Base-by-base conservation (phyloP, 2,113 vertebrate species). In the Rhadina sibilatrix region DNA sequence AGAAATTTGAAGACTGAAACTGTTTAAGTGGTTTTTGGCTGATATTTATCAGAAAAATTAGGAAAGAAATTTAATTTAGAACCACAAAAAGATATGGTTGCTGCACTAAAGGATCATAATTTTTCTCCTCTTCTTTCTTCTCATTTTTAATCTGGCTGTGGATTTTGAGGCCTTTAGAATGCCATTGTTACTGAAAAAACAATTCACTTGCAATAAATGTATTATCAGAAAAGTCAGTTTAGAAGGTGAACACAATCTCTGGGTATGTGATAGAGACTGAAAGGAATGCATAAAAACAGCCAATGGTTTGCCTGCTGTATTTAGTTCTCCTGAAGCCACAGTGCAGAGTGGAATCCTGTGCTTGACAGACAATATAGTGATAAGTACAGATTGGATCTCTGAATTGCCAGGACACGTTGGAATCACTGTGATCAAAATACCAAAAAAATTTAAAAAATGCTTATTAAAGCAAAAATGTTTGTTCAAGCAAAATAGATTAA, bases 1-100 rank as follows among this genome's bases (percentile, higher is more conserved):
- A 87, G 35, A 87, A 90, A 92, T 35, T 65, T 56, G 63, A 95
- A 91, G 16, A 24, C 49, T 79, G 37, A 82, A 72, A 57, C 5
- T 12, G 1, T n/a, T 93, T 72, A 91, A 88, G 75, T 13, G 4
- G 7, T 5, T 71, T 75, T 21, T 78, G 38, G 6, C 6, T 79
- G 85, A 91, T 72, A 42, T 2, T 64, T 89, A 91, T 54, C 77
- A 83, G 44, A 65, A 94, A 96, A 90, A 95, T 83, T 87, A 83
- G 15, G 23, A 79, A 89, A 94, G 8, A 90, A 91, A 93, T 83
- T 69, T 14, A 15, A 46, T 50, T 90, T 42, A 77, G 42, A 89
- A 93, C 5, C 59, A 22, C 12, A 87, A 83, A 77, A 77, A 54
- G 2, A 47, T 57, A 79, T 12, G 24, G 22, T 6, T 4, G 6